These are phyloP conservation scores for Takifugu ocellatus DNA, from an alignment of 2,797 vertebrate species.

Conservation along the genomic window DNA sequence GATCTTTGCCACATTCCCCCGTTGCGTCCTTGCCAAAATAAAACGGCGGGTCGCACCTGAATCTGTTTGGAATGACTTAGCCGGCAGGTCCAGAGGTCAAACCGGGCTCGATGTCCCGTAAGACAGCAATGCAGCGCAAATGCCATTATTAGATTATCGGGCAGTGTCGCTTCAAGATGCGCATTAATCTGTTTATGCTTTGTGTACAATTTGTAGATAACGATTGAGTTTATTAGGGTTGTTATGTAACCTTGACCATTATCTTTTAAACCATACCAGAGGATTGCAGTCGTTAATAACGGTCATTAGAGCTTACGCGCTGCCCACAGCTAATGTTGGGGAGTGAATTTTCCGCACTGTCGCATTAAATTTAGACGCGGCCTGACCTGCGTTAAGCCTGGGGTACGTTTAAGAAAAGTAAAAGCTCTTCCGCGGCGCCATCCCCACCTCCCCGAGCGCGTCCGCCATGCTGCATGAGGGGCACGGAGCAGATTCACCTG, in stretches of 20 bases:
- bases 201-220: too few relatives aligned
- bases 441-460: slow-evolving; percentile 37
- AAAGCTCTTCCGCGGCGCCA: slow-evolving; percentile 34
- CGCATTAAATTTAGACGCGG: slow-evolving; percentile 56
- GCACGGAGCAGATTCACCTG: slow-evolving; percentile 62
- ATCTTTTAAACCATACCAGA: slow-evolving; percentile 18
- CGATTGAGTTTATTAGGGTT: too few relatives aligned
- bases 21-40: slow-evolving; percentile 57
- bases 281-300: slow-evolving; percentile 19
- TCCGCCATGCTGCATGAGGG: slow-evolving; percentile 38
- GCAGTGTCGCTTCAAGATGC: not conserved
- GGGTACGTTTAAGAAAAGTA: slow-evolving; percentile 40
- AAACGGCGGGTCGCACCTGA: slow-evolving; percentile 42
- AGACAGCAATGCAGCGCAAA: slow-evolving; percentile 17
- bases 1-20: slow-evolving; percentile 48
- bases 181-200: slow-evolving; percentile 31
- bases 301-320: slow-evolving; percentile 44
- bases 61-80: slow-evolving; percentile 29
- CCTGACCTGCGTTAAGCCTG: slow-evolving; percentile 62
- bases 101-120: slow-evolving; percentile 23
- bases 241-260: too few relatives aligned
- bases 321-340: slow-evolving; percentile 44
- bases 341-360: slow-evolving; percentile 63
- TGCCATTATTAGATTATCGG: slow-evolving; percentile 11
- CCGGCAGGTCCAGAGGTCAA: slow-evolving; percentile 40